Evolutionary conservation across 2,888 invertebrate species (phyloP).

Genomic region (Limnephilus auricula): DNA sequence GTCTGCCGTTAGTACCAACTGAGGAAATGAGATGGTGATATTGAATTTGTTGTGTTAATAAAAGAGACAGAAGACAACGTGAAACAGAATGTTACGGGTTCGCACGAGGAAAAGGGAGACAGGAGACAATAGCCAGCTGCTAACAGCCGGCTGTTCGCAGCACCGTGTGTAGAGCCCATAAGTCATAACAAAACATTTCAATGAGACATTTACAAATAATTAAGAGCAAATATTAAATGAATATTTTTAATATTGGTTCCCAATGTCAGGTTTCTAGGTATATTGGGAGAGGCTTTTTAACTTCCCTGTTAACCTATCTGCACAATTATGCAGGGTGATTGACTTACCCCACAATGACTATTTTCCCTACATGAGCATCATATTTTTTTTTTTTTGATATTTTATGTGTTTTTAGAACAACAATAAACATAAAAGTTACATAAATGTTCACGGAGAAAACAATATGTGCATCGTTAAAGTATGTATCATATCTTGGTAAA

Average conservation of each 20-base stretch:
- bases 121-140: too few species aligned
- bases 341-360: background rate
- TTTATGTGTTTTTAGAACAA: background rate
- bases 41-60: too few species aligned
- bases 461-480: too few species aligned
- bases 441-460: too few species aligned
- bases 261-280: background rate
- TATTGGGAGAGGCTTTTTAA: background rate
- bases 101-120: too few species aligned
- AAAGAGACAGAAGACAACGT: too few species aligned
- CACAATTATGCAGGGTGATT: background rate
- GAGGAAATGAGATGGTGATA: too few species aligned
- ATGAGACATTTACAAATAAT: background rate
- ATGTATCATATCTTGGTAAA: too few species aligned
- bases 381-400: background rate
- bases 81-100: too few species aligned
- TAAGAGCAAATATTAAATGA: background rate
- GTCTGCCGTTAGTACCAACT: too few species aligned
- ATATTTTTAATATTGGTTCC: background rate
- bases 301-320: background rate
- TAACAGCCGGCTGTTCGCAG: too few species aligned
- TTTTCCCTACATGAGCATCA: background rate
- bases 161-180: too few species aligned
- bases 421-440: background rate
- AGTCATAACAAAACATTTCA: background rate